Base-by-base conservation (phyloP, 2,113 vertebrate genomes). In the Lampris megalopsis region DNA sequence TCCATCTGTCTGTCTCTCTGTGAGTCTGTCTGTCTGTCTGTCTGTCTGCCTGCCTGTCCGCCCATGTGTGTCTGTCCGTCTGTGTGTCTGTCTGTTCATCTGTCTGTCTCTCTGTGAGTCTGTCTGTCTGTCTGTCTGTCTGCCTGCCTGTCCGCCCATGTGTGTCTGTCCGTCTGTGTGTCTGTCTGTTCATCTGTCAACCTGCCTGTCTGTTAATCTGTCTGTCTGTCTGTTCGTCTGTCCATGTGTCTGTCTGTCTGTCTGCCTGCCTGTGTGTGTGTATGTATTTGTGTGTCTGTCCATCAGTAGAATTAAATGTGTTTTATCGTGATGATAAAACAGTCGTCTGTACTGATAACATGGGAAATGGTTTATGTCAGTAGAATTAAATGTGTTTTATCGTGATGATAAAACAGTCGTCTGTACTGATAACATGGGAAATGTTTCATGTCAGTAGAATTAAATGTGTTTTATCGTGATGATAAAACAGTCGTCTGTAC, bases 81-180 rank as follows among this genome's bases (percentile, higher is more conserved):
- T 43, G 63, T 35, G 8, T 40, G 3, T 48, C 13, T 67, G 45
- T 57, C 42, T 65, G 64, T 66, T 54, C 10, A 13, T 40, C 42
- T n/a, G 1, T 0, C 37, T 35, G 10, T 53, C 5, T 45, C 41
- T 24, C 9, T 52, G 67, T 71, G 38, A 13, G 50, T 36, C 45
- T 77, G 62, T 63, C 2, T 47, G 42, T 63, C 11, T 47, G 62
- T 1, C 3, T 60, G 58, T 8, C 6, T 49, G 63, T 65, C 42
- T 65, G 47, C n/a, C 2, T 47, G 42, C 48, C 11, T 67, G 52
- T 1, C 3, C 40, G 36, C 3, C 6, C 24, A 24, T 49, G 63
- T 65, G 45, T 65, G 47, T 65, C 7, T 66, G 63, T 66, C 11
- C 13, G 61, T 63, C 38, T 47, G 61, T 63, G 13, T 47, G 41